These are phyloP conservation scores for Ptychodera flava DNA, from an alignment of 35 echinoderm and acorn worm genomes.

Conservation along the genomic window DNA sequence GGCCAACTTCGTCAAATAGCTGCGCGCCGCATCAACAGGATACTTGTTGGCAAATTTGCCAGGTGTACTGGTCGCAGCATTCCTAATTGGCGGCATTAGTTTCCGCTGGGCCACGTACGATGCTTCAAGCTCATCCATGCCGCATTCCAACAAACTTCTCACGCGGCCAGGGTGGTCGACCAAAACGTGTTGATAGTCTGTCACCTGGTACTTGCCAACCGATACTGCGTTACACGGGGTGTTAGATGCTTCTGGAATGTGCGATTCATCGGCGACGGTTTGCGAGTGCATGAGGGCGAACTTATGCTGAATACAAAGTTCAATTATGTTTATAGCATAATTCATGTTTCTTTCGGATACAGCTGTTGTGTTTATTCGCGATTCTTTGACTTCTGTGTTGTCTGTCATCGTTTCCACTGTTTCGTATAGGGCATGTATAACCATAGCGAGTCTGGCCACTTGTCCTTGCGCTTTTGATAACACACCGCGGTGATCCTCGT, in stretches of 20 bases:
- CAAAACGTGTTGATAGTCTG: conserved; percentile 7
- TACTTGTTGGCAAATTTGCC: conserved; percentile 9
- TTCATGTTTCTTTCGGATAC: conserved; percentile 8
- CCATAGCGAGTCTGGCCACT: conserved; percentile 18
- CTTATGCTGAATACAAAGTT: conserved; percentile 23
- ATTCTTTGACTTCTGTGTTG: neutral
- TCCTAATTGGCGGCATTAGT: neutral
- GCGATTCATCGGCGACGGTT: neutral
- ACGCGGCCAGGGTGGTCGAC: neutral
- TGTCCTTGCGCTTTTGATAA: conserved; percentile 22
- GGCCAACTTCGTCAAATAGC: conserved; percentile 14
- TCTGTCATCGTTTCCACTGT: neutral
- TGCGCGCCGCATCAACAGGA: neutral
- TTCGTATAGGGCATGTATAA: conserved; percentile 11
- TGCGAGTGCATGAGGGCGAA: neutral
- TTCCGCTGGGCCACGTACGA: conserved; percentile 19
- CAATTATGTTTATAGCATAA: conserved; percentile 15
- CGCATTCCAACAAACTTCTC: neutral
- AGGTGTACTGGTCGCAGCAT: neutral
- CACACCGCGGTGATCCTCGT: neutral
- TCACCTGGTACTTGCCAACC: neutral
- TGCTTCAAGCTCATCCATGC: neutral
- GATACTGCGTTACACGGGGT: neutral
- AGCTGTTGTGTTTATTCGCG: too few relatives aligned
- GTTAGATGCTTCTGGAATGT: conserved; percentile 1